Evolutionary conservation across 2,888 invertebrate genomes (phyloP).

Genomic region (Lycaena phlaeas): DNA sequence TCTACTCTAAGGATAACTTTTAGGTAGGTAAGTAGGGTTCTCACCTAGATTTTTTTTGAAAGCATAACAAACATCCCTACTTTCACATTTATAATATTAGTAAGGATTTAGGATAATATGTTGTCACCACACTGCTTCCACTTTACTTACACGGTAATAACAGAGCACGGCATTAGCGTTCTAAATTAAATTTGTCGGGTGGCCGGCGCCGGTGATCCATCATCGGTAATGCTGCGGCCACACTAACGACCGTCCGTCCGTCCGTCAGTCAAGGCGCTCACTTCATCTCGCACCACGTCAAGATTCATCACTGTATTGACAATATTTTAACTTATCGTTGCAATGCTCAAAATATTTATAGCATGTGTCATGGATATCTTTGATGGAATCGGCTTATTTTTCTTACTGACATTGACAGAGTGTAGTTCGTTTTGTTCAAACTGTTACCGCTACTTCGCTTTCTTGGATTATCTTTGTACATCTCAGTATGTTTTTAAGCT

Average conservation of each 20-base stretch:
- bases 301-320: conserved; percentile 27
- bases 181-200: conserved; percentile 67
- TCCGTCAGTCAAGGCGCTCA: conserved; percentile 24
- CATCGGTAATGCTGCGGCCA: conserved; percentile 55
- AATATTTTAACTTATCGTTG: conserved; percentile 18
- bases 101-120: too few species aligned
- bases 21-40: too few species aligned
- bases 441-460: too few species aligned
- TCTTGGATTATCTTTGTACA: too few species aligned
- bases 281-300: conserved; percentile 16
- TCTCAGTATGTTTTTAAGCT: too few species aligned
- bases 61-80: too few species aligned
- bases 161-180: conserved; percentile 47
- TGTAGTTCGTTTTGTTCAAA: too few species aligned
- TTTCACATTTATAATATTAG: too few species aligned
- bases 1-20: too few species aligned
- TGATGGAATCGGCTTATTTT: background rate
- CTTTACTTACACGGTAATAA: conserved; percentile 22
- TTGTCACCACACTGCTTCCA: too few species aligned
- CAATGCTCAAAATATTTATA: background rate
- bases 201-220: conserved; percentile 57
- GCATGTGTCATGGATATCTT: conserved; percentile 2
- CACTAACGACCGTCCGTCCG: conserved; percentile 47
- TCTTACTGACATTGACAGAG: background rate
- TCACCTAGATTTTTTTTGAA: too few species aligned